Evolutionary conservation across 2,888 invertebrate species (phyloP), one percentile per base, ranked within the genome.

Genomic region (Acholoe squamosa): DNA sequence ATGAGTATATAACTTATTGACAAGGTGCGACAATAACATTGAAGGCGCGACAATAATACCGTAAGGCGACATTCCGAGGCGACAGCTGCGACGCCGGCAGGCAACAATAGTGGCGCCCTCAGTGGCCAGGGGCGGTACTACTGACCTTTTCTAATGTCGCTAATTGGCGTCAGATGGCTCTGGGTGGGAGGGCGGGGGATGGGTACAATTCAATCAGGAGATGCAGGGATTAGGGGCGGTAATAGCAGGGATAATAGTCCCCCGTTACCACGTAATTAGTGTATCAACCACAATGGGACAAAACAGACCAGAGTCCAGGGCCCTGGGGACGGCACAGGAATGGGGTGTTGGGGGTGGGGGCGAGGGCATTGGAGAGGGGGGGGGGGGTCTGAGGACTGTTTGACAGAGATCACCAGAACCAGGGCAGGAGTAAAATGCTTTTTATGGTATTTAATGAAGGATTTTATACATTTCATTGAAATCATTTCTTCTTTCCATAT

Each of bases 81-180:
- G 76, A 76, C 76, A 76, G 76, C 76, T 76, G 76, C 28, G 76
- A 5, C 76, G 76, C 76, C 76, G 76, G 1, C 31, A 31, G 76
- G 28, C 76, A 76, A 1, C 28, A 5, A 19, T 76, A 28, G 76
- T 76, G 25, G 76, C 76, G 76, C 76, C 76, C 31, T 76, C 76
- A 31, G 76, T 28, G 76, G 76, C 25, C 76, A 76, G 14, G 28
- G 76, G 14, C 76, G 76, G 76, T 31, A 76, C 76, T 76, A 76
- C 76, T 76, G 76, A 76, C 76, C 76, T 76, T 76, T 76, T 31
- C 76, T 76, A 76, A 76, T 76, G 25, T 31, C 28, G 25, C 76
- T 76, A 76, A 76, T 76, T 76, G 76, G 3, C 76, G 31, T 76
- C 76, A 76, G 76, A 31, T 76, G 76, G 76, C 76, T 19, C 76